Base-by-base conservation (phyloP, 2,888 invertebrate species). In the Agonopterix arenella region DNA sequence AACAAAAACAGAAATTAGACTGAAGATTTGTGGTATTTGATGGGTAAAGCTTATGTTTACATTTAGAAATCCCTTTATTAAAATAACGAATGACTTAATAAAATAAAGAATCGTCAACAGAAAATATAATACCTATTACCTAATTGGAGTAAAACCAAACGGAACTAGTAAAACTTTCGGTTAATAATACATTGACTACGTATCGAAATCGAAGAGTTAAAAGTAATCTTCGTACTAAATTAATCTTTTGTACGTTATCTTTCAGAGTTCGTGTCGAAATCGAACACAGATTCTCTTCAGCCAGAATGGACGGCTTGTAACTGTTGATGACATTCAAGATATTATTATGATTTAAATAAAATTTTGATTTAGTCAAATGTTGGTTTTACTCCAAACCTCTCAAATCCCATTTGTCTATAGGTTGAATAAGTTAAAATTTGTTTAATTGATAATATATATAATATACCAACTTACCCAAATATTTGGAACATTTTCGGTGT, bases 261-360 rank as follows among this genome's bases (percentile, higher is more conserved):
- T 84, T 73, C 80, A 83, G 83, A 75, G 53, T 83, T 66, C 60
- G 68, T 63, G 53, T 66, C 68, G 49, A 69, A 69, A 62, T 28
- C 28, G 28, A 28, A 61, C 55, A 11, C 57, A 59, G 51, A 65
- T 50, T 40, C 4, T 7, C 40, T 8, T 7, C 43, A 11, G 7
- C 43, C 40, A 0, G 28, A 40, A 1, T 40, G 40, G 4, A 4
- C 43, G 13, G 43, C n/a, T 8, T 11, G 11, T 11, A 9, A n/a
- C 8, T 44, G 36, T 44, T 43, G 16, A 10, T 36, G 48, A 44
- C 13, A 36, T 28, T 4, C 11, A 43, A 36, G 48, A 11, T 11
- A 43, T 43, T 11, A 44, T 36, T 4, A 43, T n/a, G 18, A 48
- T 8, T 48, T 43, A 11, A 36, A 44, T 2, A 44, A 48, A 48